Evolutionary conservation across 1,140 invertebrate species (phyloP), one percentile per base, ranked within the genome.

Genomic region (Cherax destructor): DNA sequence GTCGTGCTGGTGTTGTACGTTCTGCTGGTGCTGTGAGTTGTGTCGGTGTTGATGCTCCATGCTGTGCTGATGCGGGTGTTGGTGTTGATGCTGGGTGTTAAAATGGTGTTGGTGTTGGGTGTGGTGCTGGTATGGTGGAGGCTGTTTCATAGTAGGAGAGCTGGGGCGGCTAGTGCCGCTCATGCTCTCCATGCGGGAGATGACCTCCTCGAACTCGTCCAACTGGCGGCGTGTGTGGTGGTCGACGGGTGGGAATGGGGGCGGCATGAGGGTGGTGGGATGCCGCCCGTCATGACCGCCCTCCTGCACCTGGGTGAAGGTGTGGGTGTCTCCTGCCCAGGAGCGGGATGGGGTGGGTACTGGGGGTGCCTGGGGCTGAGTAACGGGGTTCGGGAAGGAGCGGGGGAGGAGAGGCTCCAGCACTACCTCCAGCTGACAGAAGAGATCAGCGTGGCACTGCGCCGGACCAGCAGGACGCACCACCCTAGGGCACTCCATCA

Each of bases 151-250:
- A 1, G 30, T 41, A n/a, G 81, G 52, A 96, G 81, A 30, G 96
- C 96, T 93, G 96, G 95, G 59, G 76, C 61, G 61, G 61, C 61
- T 18, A 1, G 10, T 16, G 4, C 93, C 83, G 21, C 72, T 87
- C 86, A 93, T 69, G 13, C 69, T 88, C 78, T 93, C 92, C 89
- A 93, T 93, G 18, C 88, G 81, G 11, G 89, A 74, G 41, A 93
- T 92, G 21, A 93, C 92, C 49, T 93, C 93, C 79, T 93, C 87
- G 52, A 93, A 93, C 81, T 93, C 93, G 78, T 90, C 89, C 80
- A 93, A 61, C 83, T 93, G 92, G 3, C 80, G n/a, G 49, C 72
- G 84, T 21, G 84, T 92, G 69, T 88, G 59, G 16, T 76, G 56
- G 78, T 86, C 83, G 47, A 91, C 81, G 24, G 69, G 61, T 41